These are phyloP conservation scores for Nansenia antarctica DNA, from an alignment of 2,113 vertebrate species.

Conservation along the genomic window DNA sequence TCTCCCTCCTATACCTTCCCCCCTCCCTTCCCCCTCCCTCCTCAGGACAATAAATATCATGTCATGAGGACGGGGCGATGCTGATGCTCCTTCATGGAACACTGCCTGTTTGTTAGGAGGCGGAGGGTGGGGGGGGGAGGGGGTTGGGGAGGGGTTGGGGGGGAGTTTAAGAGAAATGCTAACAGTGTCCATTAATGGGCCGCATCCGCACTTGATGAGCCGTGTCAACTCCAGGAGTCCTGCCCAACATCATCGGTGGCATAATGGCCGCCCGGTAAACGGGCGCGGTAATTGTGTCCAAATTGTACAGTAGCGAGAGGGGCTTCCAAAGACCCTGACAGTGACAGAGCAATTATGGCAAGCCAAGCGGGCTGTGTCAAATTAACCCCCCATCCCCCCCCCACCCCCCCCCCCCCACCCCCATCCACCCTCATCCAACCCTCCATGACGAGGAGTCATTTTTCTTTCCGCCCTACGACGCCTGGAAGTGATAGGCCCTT, in stretches of 20 bases:
- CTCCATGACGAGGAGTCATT: conserved; percentile 79
- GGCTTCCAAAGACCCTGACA: conserved; percentile 87
- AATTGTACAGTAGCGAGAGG: conserved; percentile 89
- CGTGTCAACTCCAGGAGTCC: conserved; percentile 84
- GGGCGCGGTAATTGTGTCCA: conserved; percentile 98
- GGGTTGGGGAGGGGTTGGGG: too few relatives aligned
- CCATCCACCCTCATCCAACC: conserved; percentile 59
- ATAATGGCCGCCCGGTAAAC: conserved; percentile 98
- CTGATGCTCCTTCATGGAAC: conserved; percentile 99
- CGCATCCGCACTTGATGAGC: conserved; percentile 99
- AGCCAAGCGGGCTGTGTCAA: conserved; percentile 99
- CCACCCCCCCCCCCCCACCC: conserved; percentile 51
- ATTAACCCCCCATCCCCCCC: conserved; percentile 81
- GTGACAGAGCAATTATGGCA: conserved; percentile 99
- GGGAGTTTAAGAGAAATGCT: conserved; percentile 99
- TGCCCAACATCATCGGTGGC: conserved; percentile 87
- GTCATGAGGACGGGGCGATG: conserved; percentile 85
- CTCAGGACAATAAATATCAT: conserved; percentile 98
- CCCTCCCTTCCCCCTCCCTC: conserved; percentile 76
- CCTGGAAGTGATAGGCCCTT: conserved; percentile 90
- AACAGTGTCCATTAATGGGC: conserved; percentile 99
- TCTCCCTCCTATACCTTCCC: conserved; percentile 72
- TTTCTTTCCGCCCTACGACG: conserved; percentile 88
- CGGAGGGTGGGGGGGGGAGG: conserved; percentile 83
- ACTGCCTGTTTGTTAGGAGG: conserved; percentile 99